These are phyloP conservation scores for Gila robusta DNA, from an alignment of 2,797 vertebrate species.

Conservation along the genomic window DNA sequence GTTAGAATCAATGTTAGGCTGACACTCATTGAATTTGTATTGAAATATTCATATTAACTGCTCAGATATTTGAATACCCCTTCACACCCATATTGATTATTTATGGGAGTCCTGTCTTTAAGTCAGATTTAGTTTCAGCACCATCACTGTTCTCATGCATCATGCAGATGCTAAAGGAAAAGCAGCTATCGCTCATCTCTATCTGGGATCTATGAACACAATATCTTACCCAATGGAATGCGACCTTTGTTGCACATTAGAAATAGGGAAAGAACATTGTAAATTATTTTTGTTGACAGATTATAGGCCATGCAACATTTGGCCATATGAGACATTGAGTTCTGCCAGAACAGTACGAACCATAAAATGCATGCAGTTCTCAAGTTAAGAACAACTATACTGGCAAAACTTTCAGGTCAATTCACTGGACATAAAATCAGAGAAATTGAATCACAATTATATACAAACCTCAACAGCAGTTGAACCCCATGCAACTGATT, in stretches of 20 bases:
- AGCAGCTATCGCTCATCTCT: conserved; percentile 23
- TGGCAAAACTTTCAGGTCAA: neutral
- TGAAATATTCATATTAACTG: conserved; percentile 16
- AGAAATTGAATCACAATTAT: neutral
- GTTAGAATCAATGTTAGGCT: neutral
- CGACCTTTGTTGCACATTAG: conserved; percentile 83
- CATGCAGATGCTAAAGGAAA: conserved; percentile 28
- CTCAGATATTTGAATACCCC: neutral
- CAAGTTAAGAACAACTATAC: neutral
- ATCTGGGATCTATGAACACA: conserved; percentile 5
- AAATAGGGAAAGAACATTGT: conserved; percentile 66
- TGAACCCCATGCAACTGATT: neutral
- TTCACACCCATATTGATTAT: conserved; percentile 26
- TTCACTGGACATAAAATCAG: neutral
- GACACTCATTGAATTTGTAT: neutral
- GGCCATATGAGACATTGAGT: neutral
- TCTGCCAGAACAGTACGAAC: no score
- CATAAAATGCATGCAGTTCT: neutral
- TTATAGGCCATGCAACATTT: neutral
- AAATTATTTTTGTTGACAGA: conserved; percentile 6
- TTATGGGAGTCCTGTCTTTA: neutral
- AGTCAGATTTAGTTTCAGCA: conserved; percentile 53
- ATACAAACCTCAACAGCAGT: neutral
- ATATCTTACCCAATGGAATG: conserved; percentile 94
- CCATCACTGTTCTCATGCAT: conserved; percentile 11